Percentiles rank a stretch among this genome's conserved stretches.
Conservation (phyloP, 2,888 invertebrate species). For the Trissolcus brochymenae region DNA sequence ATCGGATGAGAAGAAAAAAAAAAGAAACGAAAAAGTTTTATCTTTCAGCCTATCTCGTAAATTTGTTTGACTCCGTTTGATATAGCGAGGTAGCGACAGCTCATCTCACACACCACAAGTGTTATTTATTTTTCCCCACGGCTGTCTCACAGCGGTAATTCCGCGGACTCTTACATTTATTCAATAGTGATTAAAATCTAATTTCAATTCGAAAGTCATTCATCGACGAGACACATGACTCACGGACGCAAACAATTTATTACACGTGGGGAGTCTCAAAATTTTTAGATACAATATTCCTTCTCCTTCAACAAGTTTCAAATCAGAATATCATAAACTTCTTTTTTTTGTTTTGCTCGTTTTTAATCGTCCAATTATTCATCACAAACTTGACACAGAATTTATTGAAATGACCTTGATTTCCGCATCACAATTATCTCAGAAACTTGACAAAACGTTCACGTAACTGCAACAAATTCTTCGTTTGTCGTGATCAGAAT, state of each 20-base stretch:
- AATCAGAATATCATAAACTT: background rate
- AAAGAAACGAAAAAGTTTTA: background rate
- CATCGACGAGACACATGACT: conserved; percentile 21
- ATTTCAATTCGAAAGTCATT: conserved; percentile 35
- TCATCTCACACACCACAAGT: conserved; percentile 13
- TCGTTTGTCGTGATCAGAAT: conserved; percentile 14
- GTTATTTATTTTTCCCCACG: conserved; percentile 21
- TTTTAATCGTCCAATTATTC: background rate
- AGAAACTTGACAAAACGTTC: conserved; percentile 23
- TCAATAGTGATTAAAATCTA: conserved; percentile 36
- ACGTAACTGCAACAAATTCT: conserved; percentile 30
- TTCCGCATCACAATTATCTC: conserved; percentile 8
- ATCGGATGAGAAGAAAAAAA: background rate
- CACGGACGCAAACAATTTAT: conserved; percentile 13
- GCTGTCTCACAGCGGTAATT: conserved; percentile 8
- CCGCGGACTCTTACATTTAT: conserved; percentile 33
- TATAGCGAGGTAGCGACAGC: conserved; percentile 22
- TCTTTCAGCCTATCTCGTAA: conserved; percentile 3
- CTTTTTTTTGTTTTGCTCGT: background rate
- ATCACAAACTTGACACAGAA: background rate
- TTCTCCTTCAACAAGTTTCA: background rate
- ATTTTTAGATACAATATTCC: background rate
- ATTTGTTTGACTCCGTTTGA: conserved; percentile 14
- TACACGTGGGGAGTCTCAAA: conserved; percentile 1
- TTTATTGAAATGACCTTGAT: conserved; percentile 22